Conservation (phyloP, 2,113 vertebrate species). For the Leptosomus discolor region DNA sequence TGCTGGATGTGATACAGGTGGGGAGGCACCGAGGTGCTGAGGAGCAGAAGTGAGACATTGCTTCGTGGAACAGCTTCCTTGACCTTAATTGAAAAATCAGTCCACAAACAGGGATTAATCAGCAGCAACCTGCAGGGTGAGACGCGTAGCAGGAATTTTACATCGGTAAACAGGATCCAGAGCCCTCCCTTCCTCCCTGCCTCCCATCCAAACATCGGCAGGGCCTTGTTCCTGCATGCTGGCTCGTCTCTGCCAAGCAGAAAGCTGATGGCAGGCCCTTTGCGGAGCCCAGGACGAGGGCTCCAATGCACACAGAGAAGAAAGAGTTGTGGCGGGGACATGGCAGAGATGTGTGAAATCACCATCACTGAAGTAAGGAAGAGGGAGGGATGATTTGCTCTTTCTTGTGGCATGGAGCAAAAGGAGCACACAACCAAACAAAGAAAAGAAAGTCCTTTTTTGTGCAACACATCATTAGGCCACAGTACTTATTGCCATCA, state of each 20-base stretch:
- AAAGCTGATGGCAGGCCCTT: not conserved
- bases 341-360: not conserved
- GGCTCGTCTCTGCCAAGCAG: not conserved
- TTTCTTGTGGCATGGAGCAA: not conserved
- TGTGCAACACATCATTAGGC: not conserved
- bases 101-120: conserved; percentile 16
- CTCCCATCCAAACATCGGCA: not conserved
- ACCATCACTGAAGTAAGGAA: not conserved
- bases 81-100: conserved; percentile 74
- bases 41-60: conserved; percentile 39
- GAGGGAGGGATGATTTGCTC: not conserved
- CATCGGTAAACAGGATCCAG: not conserved
- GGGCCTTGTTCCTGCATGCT: not conserved
- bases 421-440: not conserved
- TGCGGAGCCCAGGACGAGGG: not conserved
- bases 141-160: not conserved
- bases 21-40: conserved; percentile 78
- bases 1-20: conserved; percentile 77
- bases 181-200: not conserved
- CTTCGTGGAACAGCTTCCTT: conserved; percentile 69
- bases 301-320: not conserved
- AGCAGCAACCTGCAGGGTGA: not conserved
- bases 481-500: not conserved
- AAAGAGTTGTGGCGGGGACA: not conserved
- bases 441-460: not conserved